phyloP scores from a whole-genome alignment of 2,888 invertebrate genomes.

The Oligia fasciuncula region DNA sequence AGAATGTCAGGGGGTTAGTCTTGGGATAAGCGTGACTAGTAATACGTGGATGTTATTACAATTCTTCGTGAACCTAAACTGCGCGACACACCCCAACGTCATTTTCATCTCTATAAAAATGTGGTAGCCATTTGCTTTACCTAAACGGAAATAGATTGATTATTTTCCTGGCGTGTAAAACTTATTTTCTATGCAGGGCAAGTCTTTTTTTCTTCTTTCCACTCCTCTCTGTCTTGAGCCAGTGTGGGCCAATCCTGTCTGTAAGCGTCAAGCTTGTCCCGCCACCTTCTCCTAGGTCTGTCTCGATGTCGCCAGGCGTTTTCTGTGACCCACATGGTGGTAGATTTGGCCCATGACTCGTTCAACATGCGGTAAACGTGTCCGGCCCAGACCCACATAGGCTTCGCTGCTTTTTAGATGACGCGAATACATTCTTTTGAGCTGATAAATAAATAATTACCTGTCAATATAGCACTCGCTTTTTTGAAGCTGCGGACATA shows the following conservation, averaged over 20 bases:
- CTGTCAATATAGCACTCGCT: background rate
- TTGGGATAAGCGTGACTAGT: slow-evolving; percentile 49
- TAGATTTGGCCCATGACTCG: too few species aligned
- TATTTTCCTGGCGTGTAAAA: background rate
- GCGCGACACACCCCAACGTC: background rate
- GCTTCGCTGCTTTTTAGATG: too few species aligned
- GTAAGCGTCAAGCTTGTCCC: too few species aligned
- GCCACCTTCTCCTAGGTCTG: too few species aligned
- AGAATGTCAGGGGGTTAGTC: slow-evolving; percentile 45
- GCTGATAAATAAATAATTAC: background rate
- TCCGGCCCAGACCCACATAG: too few species aligned
- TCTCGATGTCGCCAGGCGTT: too few species aligned
- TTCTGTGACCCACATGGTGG: too few species aligned
- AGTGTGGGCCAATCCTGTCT: too few species aligned
- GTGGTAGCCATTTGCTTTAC: background rate
- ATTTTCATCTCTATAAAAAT: background rate
- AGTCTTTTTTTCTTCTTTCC: background rate
- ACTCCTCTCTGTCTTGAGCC: too few species aligned
- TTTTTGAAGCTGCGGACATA: background rate
- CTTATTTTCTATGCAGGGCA: background rate
- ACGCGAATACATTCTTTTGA: background rate
- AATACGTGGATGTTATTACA: slow-evolving; percentile 34
- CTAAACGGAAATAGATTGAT: background rate
- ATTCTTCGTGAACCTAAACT: background rate
- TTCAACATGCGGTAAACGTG: too few species aligned